A percentile compares a stretch with the other conserved stretches of the same genome.
Conservation (phyloP, 2,113 vertebrate genomes). For the Syngnathus typhle region DNA sequence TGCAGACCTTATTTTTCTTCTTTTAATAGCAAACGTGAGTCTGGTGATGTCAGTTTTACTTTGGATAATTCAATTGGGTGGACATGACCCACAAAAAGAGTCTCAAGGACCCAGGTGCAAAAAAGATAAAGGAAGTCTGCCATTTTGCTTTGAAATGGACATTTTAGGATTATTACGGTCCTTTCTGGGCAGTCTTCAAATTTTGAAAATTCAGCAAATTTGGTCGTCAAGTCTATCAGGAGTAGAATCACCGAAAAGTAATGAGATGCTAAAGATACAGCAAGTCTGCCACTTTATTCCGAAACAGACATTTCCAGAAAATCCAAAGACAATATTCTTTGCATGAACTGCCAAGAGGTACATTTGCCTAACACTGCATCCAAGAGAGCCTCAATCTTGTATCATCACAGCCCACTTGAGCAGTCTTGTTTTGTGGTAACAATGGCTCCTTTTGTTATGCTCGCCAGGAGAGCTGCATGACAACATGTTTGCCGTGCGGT, state of each 20-base stretch:
- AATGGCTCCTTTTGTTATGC: background rate
- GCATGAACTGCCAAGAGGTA: background rate
- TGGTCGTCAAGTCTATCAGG: background rate
- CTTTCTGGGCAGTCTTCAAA: background rate
- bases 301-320: background rate
- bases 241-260: background rate
- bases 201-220: background rate
- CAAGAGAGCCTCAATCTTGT: background rate
- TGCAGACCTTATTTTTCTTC: no score
- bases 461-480: background rate
- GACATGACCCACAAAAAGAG: background rate
- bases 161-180: no score
- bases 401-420: background rate
- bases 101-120: background rate
- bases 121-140: background rate
- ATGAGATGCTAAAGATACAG: background rate
- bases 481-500: background rate
- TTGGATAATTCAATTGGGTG: background rate
- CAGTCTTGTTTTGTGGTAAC: background rate
- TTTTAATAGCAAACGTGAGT: no score
- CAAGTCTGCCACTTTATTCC: background rate
- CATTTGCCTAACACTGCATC: background rate
- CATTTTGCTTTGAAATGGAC: background rate
- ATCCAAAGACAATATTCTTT: background rate
- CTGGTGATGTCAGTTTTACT: no score